Evolutionary conservation across 2,797 vertebrate species (phyloP).

Genomic region (Parambassis ranga): DNA sequence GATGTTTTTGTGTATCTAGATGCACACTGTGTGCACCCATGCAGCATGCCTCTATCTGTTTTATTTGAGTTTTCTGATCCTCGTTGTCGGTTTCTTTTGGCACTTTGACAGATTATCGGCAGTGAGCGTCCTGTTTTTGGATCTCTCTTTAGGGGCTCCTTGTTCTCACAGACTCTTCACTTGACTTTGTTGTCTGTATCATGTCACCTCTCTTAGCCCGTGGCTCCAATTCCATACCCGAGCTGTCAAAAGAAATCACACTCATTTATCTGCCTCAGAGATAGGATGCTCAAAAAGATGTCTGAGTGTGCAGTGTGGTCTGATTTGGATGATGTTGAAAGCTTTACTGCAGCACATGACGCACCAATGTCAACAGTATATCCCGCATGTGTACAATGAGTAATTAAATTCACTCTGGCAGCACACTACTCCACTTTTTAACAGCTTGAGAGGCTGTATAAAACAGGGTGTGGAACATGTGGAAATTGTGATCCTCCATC

Average conservation of each 20-base stretch:
- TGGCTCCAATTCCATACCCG: slow-evolving; percentile 37
- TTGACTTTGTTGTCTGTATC: slow-evolving; percentile 61
- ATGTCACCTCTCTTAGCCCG: slow-evolving; percentile 45
- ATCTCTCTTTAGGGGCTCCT: slow-evolving; percentile 28
- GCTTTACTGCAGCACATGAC: slow-evolving; percentile 13
- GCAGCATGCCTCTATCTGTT: background rate
- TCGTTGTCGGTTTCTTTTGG: slow-evolving; percentile 24
- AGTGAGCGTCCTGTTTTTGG: slow-evolving; percentile 38
- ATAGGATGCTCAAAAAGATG: slow-evolving; percentile 13
- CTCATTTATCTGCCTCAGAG: slow-evolving; percentile 50
- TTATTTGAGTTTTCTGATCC: background rate
- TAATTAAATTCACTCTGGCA: slow-evolving; percentile 32
- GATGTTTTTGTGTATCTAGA: background rate
- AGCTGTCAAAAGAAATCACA: slow-evolving; percentile 59
- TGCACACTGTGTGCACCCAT: background rate
- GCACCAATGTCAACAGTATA: background rate
- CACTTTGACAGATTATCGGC: slow-evolving; percentile 30
- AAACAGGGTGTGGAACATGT: slow-evolving; percentile 53
- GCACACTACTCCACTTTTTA: slow-evolving; percentile 5
- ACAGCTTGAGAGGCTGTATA: slow-evolving; percentile 33
- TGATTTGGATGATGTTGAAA: slow-evolving; percentile 41
- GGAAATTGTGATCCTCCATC: slow-evolving; percentile 53
- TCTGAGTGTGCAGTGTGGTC: slow-evolving; percentile 16
- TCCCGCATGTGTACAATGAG: slow-evolving; percentile 24
- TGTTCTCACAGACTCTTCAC: slow-evolving; percentile 15